Conservation (phyloP, 2,888 invertebrate genomes). For the Drosophila ustulata region DNA sequence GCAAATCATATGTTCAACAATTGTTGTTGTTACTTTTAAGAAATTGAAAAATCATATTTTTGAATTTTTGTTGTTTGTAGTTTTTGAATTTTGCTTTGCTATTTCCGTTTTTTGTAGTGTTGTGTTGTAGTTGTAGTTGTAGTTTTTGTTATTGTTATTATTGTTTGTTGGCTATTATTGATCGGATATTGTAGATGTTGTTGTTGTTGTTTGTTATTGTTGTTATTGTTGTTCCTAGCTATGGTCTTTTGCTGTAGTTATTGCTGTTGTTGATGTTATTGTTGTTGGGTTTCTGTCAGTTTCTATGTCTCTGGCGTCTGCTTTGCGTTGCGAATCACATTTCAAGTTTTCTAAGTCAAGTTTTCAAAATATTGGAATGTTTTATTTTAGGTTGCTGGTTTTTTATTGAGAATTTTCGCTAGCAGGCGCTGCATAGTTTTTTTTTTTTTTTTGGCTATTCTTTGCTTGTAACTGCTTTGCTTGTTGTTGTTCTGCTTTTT, state of each 20-base stretch:
- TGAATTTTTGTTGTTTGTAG: slow-evolving; percentile 44
- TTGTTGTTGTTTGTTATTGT: slow-evolving; percentile 57
- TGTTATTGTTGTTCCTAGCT: slow-evolving; percentile 47
- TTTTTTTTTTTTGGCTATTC: slow-evolving; percentile 28
- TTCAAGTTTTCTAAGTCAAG: slow-evolving; percentile 32
- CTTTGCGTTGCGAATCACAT: slow-evolving; percentile 45
- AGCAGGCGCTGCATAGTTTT: slow-evolving; percentile 42
- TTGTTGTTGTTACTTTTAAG: slow-evolving; percentile 19
- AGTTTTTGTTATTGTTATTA: slow-evolving; percentile 63
- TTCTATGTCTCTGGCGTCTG: slow-evolving; percentile 58
- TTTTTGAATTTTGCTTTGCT: slow-evolving; percentile 71
- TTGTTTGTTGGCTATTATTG: slow-evolving; percentile 73
- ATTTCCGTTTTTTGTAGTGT: slow-evolving; percentile 50
- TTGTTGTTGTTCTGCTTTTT: slow-evolving; percentile 27
- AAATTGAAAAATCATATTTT: slow-evolving; percentile 33
- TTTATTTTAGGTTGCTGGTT: slow-evolving; percentile 6
- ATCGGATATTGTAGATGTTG: slow-evolving; percentile 75
- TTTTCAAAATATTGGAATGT: slow-evolving; percentile 44
- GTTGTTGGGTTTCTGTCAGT: slow-evolving; percentile 58
- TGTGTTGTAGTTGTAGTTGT: slow-evolving; percentile 39
- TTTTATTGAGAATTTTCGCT: slow-evolving; percentile 25
- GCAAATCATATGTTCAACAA: slow-evolving; percentile 17
- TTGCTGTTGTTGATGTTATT: slow-evolving; percentile 54
- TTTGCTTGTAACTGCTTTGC: slow-evolving; percentile 38
- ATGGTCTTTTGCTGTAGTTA: slow-evolving; percentile 55